phyloP scores from a whole-genome alignment of 2,888 invertebrate genomes.

The Molorchus minor region DNA sequence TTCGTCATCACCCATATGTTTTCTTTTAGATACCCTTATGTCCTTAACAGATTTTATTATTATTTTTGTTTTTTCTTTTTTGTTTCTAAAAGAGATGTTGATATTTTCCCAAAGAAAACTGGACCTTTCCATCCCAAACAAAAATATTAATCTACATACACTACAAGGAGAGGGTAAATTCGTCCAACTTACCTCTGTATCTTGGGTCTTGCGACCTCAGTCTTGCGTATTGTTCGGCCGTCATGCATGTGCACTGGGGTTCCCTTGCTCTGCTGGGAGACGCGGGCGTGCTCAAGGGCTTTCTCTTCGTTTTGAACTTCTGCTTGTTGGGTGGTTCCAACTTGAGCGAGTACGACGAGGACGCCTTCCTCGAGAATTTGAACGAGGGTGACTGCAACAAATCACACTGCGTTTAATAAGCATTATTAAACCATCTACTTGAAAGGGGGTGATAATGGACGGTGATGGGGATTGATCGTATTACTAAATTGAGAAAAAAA shows the following conservation, averaged over 20 bases:
- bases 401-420: constrained; percentile 67
- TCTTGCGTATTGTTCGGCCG: constrained; percentile 89
- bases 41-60: no score
- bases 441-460: constrained; percentile 16
- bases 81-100: no score
- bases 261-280: constrained; percentile 87
- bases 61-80: no score
- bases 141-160: no score
- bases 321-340: constrained; percentile 89
- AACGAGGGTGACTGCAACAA: constrained; percentile 94
- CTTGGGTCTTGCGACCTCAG: constrained; percentile 85
- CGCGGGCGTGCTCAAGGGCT: constrained; percentile 80
- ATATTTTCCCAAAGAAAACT: no score
- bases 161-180: no score
- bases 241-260: constrained; percentile 95
- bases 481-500: not conserved
- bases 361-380: constrained; percentile 97
- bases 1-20: no score
- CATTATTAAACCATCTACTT: constrained; percentile 49
- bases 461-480: not conserved
- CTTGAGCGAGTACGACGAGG: constrained; percentile 95
- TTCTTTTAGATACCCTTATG: no score
- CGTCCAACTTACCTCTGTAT: constrained; percentile 68
- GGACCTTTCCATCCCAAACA: no score
- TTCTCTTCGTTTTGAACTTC: constrained; percentile 87